Base-by-base conservation (phyloP, 2,113 vertebrate species). In the Fregata magnificens region DNA sequence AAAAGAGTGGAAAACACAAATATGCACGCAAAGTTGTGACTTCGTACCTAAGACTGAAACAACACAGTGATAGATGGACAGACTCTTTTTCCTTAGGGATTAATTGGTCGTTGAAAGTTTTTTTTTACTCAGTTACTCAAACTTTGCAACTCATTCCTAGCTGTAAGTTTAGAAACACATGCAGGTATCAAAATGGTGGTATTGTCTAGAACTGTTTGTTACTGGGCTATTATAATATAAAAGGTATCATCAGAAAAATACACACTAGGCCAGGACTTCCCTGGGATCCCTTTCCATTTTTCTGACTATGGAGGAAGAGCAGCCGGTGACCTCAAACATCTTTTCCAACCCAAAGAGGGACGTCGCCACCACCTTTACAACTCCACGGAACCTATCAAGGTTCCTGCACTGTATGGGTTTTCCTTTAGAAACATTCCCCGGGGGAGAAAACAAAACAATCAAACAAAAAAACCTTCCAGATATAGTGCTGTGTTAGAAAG, bases 311-410 rank as follows among this genome's bases (percentile, higher is more conserved):
- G 19, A 61, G 63, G n/a, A 81, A 20, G 26, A 78, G 70, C 59
- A 52, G 14, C 16, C 44, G 16, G 56, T 26, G 55, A 77, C 22
- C 47, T 78, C 90, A 66, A 42, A 63, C 29, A 34, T 3, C 15
- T 72, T 40, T 42, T 53, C 49, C 85, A 62, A 19, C 18, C 26
- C 25, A 4, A 34, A 67, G 17, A 59, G 78, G 42, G 69, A 80
- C 10, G 4, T 66, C 8, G 1, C 34, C 82, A 56, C 16, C 79
- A 29, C 40, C 44, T 63, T 52, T 42, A 69, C 53, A 71, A 6
- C 56, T 38, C 70, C 58, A 49, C 0, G 2, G 70, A 61, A 58
- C 4, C 0, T 15, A 22, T 8, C 18, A 7, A 70, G 31, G 24
- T 13, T 76, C 63, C 82, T 83, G 58, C 58, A 7, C 20, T 10